Percentiles rank a stretch among this genome's conserved stretches.
phyloP scores from a whole-genome alignment of 2,797 vertebrate genomes.

The Crypturellus tataupa region DNA sequence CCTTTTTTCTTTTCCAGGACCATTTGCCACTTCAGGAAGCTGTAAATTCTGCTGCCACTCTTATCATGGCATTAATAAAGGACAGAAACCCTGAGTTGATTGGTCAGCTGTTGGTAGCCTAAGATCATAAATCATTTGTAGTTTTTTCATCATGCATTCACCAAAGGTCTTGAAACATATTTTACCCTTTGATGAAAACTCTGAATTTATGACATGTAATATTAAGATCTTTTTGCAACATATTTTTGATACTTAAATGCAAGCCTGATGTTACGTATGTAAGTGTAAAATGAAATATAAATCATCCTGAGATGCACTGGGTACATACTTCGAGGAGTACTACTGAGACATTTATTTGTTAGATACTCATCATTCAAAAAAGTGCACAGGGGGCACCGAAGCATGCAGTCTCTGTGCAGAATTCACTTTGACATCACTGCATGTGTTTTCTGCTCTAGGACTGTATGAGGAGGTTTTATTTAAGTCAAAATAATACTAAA shows the following conservation, averaged over 20 bases:
- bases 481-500: constrained; percentile 3
- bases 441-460: neutral
- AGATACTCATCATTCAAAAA: neutral
- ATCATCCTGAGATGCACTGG: neutral
- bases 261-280: neutral
- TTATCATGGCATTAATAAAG: constrained; percentile 80
- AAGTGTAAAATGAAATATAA: neutral
- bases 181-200: constrained; percentile 14
- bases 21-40: constrained; percentile 72
- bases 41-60: constrained; percentile 71
- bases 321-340: neutral
- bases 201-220: constrained; percentile 1
- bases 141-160: constrained; percentile 26
- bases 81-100: constrained; percentile 78
- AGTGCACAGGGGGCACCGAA: neutral
- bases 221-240: neutral
- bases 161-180: constrained; percentile 25
- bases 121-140: constrained; percentile 38
- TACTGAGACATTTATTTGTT: neutral
- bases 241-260: constrained; percentile 68
- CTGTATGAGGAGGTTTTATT: neutral
- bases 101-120: constrained; percentile 82
- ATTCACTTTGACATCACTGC: neutral
- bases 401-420: neutral
- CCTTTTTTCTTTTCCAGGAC: constrained; percentile 61